Evolutionary conservation across 2,888 invertebrate genomes (phyloP), one percentile per base, ranked within the genome.

Genomic region (Creontiades dilutus): DNA sequence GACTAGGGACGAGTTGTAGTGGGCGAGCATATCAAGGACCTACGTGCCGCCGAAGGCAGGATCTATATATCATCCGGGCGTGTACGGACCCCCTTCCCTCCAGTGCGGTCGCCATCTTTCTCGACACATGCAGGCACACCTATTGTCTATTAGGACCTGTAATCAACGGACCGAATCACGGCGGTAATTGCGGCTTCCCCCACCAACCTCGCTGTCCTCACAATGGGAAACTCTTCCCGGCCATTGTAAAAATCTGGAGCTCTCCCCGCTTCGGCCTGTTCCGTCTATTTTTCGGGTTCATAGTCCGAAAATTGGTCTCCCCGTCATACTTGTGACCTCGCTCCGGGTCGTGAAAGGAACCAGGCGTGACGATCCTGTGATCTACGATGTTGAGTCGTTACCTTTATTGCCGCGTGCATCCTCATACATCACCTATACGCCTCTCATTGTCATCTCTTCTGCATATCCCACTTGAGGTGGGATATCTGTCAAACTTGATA

Each of bases 141-240:
- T 47, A 47, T 85, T 27, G 85, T 46, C 85, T 85, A 85, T 85
- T 85, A 85, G 85, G 85, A 55, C 85, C 85, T 85, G 88, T 78
- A 88, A 88, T 88, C 80, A 76, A 55, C 80, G 27, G 88, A 88
- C 76, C 88, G 88, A 76, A 88, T 78, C 76, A 78, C 88, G 47
- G 78, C 23, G 61, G 78, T 88, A 88, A 88, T 88, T 80, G 80
- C 78, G 52, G 28, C 47, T 61, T 61, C 47, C 27, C 23, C 85
- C 57, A n/a, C 37, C 61, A 16, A 3, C 19, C n/a, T 0, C 61
- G 61, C 61, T 52, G 52, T 52, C 61, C 61, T 61, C 61, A 61
- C 61, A 61, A 61, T 61, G 61, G 61, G 61, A 61, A 61, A 61
- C 61, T 61, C 61, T 61, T 61, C 61, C 61, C 61, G 61, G 61